Evolutionary conservation across 2,888 invertebrate species (phyloP).

Genomic region (Drosophila kokeensis): DNA sequence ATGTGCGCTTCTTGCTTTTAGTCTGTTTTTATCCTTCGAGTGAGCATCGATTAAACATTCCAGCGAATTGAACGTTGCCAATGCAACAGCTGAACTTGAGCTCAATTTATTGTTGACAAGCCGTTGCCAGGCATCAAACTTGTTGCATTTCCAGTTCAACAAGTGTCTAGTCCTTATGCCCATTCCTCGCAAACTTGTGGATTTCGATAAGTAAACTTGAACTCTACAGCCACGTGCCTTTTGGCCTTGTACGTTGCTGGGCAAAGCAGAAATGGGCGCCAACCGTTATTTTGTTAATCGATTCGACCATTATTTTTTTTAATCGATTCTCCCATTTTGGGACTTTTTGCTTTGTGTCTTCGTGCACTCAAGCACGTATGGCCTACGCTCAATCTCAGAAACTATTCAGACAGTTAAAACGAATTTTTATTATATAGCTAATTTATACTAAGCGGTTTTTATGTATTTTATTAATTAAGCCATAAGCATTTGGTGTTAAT

Average conservation of each 20-base stretch:
- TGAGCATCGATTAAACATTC: conserved; percentile 69
- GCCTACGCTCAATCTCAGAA: neutral
- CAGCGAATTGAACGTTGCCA: conserved; percentile 59
- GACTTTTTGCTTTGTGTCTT: neutral
- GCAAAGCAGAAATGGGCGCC: neutral
- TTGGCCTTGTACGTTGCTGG: conserved; percentile 28
- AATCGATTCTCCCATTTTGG: neutral
- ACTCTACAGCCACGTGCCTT: conserved; percentile 21
- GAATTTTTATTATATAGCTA: neutral
- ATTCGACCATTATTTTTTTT: neutral
- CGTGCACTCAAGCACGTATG: neutral
- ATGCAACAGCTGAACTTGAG: conserved; percentile 78
- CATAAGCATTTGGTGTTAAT: neutral
- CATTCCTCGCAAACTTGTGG: conserved; percentile 23
- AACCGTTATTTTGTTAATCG: neutral
- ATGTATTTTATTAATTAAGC: neutral
- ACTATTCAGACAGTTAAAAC: neutral
- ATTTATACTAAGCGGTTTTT: neutral
- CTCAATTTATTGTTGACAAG: conserved; percentile 61
- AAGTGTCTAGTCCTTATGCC: conserved; percentile 30
- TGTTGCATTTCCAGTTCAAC: conserved; percentile 59
- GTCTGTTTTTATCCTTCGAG: conserved; percentile 59
- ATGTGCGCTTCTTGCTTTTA: conserved; percentile 22
- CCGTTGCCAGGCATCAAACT: conserved; percentile 67
- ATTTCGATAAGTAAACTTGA: conserved; percentile 36